These are phyloP conservation scores for Sus cebifrons DNA, from an alignment of 2,797 vertebrate species.

Conservation along the genomic window DNA sequence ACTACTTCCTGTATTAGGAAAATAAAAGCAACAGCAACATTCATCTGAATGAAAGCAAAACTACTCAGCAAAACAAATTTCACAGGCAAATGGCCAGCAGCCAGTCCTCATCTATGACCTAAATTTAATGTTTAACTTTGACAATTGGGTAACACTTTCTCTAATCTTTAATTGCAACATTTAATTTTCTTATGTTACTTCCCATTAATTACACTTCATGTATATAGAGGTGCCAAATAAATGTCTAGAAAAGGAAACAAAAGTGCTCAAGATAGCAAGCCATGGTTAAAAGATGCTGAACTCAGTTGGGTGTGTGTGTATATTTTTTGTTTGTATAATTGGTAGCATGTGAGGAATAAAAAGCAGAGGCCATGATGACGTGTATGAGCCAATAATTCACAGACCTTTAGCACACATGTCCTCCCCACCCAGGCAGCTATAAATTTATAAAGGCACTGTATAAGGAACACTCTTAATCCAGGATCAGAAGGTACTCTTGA, in stretches of 20 bases:
- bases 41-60: constrained; percentile 77
- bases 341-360: constrained; percentile 73
- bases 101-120: constrained; percentile 68
- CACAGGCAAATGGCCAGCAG: constrained; percentile 73
- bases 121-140: constrained; percentile 47
- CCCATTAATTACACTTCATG: constrained; percentile 51
- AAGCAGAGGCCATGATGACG: constrained; percentile 30
- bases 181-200: constrained; percentile 70
- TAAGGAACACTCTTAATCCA: background rate
- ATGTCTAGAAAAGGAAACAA: constrained; percentile 51
- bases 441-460: background rate
- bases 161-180: constrained; percentile 68
- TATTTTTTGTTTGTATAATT: constrained; percentile 72
- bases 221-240: constrained; percentile 60
- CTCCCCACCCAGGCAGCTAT: background rate
- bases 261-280: constrained; percentile 63
- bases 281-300: constrained; percentile 67
- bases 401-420: background rate
- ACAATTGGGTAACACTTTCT: constrained; percentile 41
- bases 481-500: constrained; percentile 1
- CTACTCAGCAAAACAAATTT: constrained; percentile 73
- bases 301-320: constrained; percentile 6
- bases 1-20: constrained; percentile 88
- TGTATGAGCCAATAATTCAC: background rate
- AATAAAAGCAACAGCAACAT: constrained; percentile 84